Conservation (phyloP, 2,888 invertebrate species). For the Teinopalpus imperialis region DNA sequence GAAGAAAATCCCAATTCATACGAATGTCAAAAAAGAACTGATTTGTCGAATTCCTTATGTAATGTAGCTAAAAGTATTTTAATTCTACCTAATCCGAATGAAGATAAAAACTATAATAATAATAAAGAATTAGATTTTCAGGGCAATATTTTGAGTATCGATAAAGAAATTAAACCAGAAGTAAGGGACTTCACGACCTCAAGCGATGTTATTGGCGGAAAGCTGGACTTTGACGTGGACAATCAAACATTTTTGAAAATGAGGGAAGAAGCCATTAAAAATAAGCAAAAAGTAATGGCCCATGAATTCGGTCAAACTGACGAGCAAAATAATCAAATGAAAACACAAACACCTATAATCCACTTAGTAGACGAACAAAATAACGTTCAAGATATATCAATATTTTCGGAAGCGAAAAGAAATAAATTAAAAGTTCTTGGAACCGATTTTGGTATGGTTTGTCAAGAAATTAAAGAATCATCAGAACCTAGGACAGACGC, state of each 20-base stretch:
- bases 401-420: conserved; percentile 56
- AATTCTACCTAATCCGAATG: conserved; percentile 42
- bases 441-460: conserved; percentile 44
- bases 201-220: conserved; percentile 55
- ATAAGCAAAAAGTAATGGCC: conserved; percentile 76
- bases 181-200: conserved; percentile 47
- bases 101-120: conserved; percentile 51
- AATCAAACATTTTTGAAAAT: conserved; percentile 57
- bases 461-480: conserved; percentile 24
- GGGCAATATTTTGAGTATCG: conserved; percentile 54
- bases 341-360: conserved; percentile 34
- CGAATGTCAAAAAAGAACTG: conserved; percentile 45
- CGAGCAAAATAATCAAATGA: conserved; percentile 52
- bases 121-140: conserved; percentile 57
- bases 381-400: conserved; percentile 44
- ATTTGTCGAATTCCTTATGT: conserved; percentile 59
- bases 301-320: conserved; percentile 69
- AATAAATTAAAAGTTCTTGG: conserved; percentile 65
- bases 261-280: conserved; percentile 68
- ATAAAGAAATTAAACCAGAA: conserved; percentile 38
- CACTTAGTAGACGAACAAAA: conserved; percentile 56
- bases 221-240: conserved; percentile 48
- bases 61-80: conserved; percentile 64
- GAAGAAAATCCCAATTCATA: conserved; percentile 38
- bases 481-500: conserved; percentile 62